Conservation (phyloP, 2,797 vertebrate genomes). For the Brachymystax lenok region DNA sequence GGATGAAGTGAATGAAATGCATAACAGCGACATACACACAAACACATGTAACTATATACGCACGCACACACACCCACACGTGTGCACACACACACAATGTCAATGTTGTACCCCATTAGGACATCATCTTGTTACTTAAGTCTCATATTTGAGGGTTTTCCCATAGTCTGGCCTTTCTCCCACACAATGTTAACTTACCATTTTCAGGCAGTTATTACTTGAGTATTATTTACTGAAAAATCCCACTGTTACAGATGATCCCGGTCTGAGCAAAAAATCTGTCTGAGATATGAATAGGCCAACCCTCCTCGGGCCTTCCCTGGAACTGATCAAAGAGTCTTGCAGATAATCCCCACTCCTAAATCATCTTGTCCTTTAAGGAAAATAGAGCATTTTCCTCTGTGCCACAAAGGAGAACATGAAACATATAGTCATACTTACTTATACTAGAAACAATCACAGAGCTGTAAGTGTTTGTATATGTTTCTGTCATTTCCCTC, state of each 20-base stretch:
- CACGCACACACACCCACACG: neutral
- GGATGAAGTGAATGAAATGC: neutral
- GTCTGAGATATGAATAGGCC: conserved; percentile 42
- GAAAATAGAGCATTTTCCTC: neutral
- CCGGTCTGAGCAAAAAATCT: conserved; percentile 51
- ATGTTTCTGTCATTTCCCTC: too few relatives aligned
- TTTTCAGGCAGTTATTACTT: conserved; percentile 59
- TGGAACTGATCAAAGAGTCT: conserved; percentile 21
- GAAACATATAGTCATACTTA: neutral
- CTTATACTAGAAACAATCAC: neutral
- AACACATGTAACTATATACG: neutral
- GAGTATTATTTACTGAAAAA: conserved; percentile 51
- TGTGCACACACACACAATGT: neutral
- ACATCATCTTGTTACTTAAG: neutral
- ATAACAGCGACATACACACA: neutral
- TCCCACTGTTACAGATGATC: conserved; percentile 62
- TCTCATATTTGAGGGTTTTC: conserved; percentile 13
- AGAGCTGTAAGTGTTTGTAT: neutral
- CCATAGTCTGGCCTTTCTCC: conserved; percentile 12
- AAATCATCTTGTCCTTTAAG: conserved; percentile 15
- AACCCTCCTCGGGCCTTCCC: conserved; percentile 44
- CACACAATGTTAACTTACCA: conserved; percentile 27
- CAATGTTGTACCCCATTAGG: neutral
- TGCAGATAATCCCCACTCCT: conserved; percentile 31
- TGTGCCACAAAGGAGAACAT: neutral